Conservation (phyloP, 2,888 invertebrate species). For the Lepidonotus clava region DNA sequence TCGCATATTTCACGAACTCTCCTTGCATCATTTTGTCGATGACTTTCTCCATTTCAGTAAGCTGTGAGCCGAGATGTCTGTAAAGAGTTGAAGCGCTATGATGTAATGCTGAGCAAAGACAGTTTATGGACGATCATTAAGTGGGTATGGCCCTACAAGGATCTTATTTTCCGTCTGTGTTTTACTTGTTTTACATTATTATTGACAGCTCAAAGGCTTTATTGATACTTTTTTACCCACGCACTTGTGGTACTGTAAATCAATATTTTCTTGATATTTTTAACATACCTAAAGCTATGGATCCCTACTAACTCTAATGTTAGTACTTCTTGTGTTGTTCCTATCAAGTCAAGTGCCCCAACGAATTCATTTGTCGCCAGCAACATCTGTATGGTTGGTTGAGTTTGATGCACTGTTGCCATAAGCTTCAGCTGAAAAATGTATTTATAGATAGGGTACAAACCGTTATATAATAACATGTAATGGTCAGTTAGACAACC, state of each 20-base stretch:
- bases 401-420: conserved; percentile 97
- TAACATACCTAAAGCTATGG: conserved; percentile 91
- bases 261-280: no score
- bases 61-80: conserved; percentile 95
- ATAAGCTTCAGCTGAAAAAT: conserved; percentile 88
- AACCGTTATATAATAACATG: no score
- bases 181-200: no score
- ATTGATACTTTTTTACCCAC: no score
- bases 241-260: no score
- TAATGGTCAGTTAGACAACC: no score
- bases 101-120: no score
- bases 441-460: no score
- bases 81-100: conserved; percentile 42
- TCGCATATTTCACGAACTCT: conserved; percentile 95
- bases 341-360: conserved; percentile 96
- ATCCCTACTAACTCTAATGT: conserved; percentile 94
- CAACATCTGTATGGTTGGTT: conserved; percentile 96
- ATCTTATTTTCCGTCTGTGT: no score
- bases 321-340: conserved; percentile 96
- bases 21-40: conserved; percentile 98
- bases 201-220: no score
- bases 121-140: no score
- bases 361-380: conserved; percentile 98
- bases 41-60: conserved; percentile 95
- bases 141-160: no score